phyloP scores from a whole-genome alignment of 2,113 vertebrate species.

The Charadrius vociferus region DNA sequence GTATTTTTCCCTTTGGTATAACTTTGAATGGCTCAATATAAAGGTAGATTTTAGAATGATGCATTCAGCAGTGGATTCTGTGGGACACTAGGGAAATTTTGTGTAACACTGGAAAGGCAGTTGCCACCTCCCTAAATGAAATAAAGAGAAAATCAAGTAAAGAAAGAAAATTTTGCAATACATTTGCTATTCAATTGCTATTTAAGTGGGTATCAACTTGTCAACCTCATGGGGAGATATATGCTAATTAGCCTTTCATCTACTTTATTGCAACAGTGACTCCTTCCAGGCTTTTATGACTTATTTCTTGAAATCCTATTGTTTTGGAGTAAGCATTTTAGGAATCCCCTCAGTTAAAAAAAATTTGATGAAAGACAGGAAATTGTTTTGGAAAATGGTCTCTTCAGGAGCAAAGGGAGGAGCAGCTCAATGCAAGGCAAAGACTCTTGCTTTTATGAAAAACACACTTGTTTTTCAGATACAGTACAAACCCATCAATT shows the following conservation, averaged over 20 bases:
- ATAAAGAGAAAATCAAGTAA: background rate
- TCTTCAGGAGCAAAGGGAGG: background rate
- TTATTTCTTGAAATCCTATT: background rate
- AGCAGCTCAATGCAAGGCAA: background rate
- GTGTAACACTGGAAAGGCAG: background rate
- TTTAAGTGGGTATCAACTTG: background rate
- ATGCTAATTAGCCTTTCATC: background rate
- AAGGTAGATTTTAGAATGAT: background rate
- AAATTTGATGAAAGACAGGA: background rate
- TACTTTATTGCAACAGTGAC: background rate
- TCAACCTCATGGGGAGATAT: background rate
- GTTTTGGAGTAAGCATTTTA: background rate
- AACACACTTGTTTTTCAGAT: background rate
- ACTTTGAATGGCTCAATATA: background rate
- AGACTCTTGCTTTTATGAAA: background rate
- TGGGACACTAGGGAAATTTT: background rate
- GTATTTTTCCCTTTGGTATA: background rate
- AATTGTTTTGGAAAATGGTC: background rate
- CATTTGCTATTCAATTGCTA: background rate
- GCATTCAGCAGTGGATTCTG: background rate
- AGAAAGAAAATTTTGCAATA: background rate
- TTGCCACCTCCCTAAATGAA: background rate
- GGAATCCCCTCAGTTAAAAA: background rate
- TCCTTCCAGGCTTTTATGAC: background rate
- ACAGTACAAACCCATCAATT: background rate